Conservation (phyloP, 2,797 vertebrate species). For the Astyanax mexicanus region DNA sequence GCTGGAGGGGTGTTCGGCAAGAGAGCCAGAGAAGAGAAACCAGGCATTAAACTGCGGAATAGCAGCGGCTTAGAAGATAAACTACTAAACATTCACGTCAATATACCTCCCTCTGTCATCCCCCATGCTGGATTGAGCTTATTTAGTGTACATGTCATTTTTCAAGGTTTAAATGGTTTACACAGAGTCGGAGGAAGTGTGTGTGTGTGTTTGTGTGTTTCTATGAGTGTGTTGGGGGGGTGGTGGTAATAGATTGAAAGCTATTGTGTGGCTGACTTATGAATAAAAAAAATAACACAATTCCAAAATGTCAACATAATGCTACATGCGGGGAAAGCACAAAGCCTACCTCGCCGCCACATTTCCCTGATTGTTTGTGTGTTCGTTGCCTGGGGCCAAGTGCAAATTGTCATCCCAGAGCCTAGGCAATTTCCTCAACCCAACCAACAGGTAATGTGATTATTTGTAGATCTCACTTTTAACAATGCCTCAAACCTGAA, state of each 20-base stretch:
- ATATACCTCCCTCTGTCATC: conserved; percentile 22
- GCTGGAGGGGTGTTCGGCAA: conserved; percentile 58
- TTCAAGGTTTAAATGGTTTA: conserved; percentile 52
- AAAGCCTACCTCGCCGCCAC: conserved; percentile 40
- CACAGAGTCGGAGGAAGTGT: conserved; percentile 12
- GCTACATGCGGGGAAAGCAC: conserved; percentile 39
- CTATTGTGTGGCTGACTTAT: conserved; percentile 40
- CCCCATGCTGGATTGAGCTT: conserved; percentile 42
- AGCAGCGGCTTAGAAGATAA: conserved; percentile 40
- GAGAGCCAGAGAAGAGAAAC: conserved; percentile 55
- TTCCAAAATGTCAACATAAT: conserved; percentile 56
- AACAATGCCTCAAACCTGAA: conserved; percentile 1
- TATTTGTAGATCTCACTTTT: background rate
- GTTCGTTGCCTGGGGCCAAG: conserved; percentile 34
- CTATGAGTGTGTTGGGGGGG: background rate
- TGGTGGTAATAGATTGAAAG: conserved; percentile 47
- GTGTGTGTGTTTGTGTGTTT: conserved; percentile 14
- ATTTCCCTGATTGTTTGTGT: conserved; percentile 31
- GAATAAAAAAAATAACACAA: conserved; percentile 8
- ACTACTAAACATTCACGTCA: conserved; percentile 33
- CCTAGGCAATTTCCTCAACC: conserved; percentile 16
- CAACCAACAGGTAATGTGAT: conserved; percentile 38
- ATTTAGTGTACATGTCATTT: conserved; percentile 50
- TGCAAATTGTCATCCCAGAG: conserved; percentile 18
- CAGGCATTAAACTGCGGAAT: conserved; percentile 56